Evolutionary conservation across 2,888 invertebrate genomes (phyloP).

Genomic region (Serripes groenlandicus): DNA sequence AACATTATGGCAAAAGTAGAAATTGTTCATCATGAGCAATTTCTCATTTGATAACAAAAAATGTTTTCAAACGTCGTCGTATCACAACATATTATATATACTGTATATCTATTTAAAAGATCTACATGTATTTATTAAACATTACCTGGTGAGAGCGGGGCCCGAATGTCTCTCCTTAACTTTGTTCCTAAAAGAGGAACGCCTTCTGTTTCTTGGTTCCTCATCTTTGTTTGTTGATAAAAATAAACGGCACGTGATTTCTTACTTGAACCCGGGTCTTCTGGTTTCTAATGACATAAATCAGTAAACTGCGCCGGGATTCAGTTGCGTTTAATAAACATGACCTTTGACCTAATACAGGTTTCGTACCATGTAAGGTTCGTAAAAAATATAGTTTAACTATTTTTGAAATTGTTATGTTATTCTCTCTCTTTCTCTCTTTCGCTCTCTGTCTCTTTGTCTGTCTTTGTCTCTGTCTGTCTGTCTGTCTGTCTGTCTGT

Average conservation of each 20-base stretch:
- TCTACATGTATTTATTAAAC: neutral
- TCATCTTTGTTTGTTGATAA: constrained; percentile 7
- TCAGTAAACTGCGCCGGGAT: neutral
- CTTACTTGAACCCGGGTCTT: neutral
- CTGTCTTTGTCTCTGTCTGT: no score
- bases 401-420: no score
- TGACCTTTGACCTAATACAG: neutral
- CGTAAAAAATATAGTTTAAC: no score
- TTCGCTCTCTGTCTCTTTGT: no score
- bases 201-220: neutral
- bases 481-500: no score
- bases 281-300: neutral
- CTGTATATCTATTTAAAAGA: no score
- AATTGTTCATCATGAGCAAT: neutral
- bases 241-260: neutral
- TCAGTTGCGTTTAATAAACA: neutral
- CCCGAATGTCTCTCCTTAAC: neutral
- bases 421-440: no score
- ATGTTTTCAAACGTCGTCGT: no score
- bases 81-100: no score
- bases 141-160: constrained; percentile 10
- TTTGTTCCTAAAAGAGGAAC: neutral
- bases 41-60: no score
- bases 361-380: no score
- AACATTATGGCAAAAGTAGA: no score